Evolutionary conservation across 1,140 invertebrate species (phyloP), one percentile per base, ranked within the genome.

Genomic region (Andricus grossulariae): DNA sequence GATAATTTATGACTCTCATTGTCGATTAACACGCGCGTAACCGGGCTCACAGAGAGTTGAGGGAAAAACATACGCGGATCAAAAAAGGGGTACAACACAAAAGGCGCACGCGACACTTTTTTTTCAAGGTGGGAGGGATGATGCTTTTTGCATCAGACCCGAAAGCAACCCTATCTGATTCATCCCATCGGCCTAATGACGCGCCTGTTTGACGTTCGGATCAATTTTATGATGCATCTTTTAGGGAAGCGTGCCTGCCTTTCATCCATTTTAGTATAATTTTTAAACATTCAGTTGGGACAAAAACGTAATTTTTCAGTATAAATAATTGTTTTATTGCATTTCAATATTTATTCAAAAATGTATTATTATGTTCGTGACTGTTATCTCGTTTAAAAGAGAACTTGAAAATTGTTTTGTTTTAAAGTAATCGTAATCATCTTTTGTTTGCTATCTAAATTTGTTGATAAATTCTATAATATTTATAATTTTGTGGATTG

Each of bases 1-100:
- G 87, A 90, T 91, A 91, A 91, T 91, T 91, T 91, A 91, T 91
- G 87, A 87, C 86, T 87, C 71, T 84, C 77, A 91, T 91, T 91
- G 90, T 90, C 88, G 87, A 91, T 91, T 91, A 91, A 88, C 89
- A 86, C 89, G 88, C 88, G 86, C 86, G 76, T 88, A 88, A 90
- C 83, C 79, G 82, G 84, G 82, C 77, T 78, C 80, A 76, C 81
- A 79, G 79, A 78, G 45, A 25, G 75, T 75, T 60, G 60, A 80
- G 72, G 72, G 75, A 73, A 80, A 82, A 86, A 84, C 78, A 60
- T 19, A 78, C 73, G 78, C 50, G 75, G 77, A 77, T 73, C 71
- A 76, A 80, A 85, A 87, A 87, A 86, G 83, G 87, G 87, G 86
- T 87, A 85, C 75, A 50, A 73, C 82, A 89, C 86, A 90, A 90